A percentile compares a stretch with the other conserved stretches of the same genome.
These are phyloP conservation scores for Rhizoglyphus robini DNA, from an alignment of 1,140 invertebrate genomes.

Conservation along the genomic window DNA sequence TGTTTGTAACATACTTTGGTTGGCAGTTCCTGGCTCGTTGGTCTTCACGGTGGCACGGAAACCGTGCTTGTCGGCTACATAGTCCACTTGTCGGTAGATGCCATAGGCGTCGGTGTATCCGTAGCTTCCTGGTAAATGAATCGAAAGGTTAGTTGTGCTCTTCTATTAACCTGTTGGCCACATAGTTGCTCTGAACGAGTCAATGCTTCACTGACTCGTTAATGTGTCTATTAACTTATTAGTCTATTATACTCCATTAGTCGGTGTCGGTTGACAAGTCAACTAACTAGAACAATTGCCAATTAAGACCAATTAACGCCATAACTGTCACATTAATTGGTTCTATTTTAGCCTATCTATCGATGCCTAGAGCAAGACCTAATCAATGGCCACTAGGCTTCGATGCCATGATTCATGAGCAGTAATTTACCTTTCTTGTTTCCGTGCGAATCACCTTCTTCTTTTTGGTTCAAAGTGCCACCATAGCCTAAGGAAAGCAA, in stretches of 20 bases:
- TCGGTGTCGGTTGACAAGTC: too few relatives aligned
- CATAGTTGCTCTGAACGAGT: too few relatives aligned
- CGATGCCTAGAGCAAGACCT: neutral
- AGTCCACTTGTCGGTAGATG: constrained; percentile 23
- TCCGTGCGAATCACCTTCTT: constrained; percentile 10
- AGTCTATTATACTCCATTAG: too few relatives aligned
- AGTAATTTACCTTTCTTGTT: constrained; percentile 20
- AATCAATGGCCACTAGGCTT: too few relatives aligned
- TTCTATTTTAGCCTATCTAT: too few relatives aligned
- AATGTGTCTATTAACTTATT: too few relatives aligned
- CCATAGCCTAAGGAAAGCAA: constrained; percentile 15
- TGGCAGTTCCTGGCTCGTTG: constrained; percentile 24
- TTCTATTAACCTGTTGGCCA: neutral
- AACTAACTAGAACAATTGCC: too few relatives aligned
- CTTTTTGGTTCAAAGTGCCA: constrained; percentile 1
- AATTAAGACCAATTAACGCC: too few relatives aligned
- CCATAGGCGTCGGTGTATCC: constrained; percentile 23
- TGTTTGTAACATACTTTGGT: constrained; percentile 20
- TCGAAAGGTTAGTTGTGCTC: neutral
- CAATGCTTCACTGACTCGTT: too few relatives aligned
- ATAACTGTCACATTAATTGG: too few relatives aligned
- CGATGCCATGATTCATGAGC: too few relatives aligned
- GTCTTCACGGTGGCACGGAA: constrained; percentile 22
- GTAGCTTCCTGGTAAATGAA: constrained; percentile 11
- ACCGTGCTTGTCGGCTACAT: constrained; percentile 22